Evolutionary conservation across 2,888 invertebrate genomes (phyloP), one percentile per base, ranked within the genome.

Genomic region (Adelognathus sp.): DNA sequence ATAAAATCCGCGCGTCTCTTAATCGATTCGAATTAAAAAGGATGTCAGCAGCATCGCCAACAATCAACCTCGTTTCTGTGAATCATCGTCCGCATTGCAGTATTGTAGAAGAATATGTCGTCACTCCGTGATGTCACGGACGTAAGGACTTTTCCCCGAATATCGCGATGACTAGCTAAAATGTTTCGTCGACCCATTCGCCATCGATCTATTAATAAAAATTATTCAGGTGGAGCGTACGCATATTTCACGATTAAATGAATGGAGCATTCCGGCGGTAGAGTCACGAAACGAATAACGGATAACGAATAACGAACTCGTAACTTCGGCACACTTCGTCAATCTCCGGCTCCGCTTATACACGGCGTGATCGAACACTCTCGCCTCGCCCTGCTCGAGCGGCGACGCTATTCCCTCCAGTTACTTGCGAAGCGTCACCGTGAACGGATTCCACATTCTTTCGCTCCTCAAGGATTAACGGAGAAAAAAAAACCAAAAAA

Each of bases 321-420:
- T n/a, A 21, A 1, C 33, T 27, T 69, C 75, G 75, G 27, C 41
- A 21, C 14, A 46, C 54, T 50, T 39, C 75, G 75, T 70, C n/a
- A 29, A 39, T 63, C 63, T 54, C 46, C 75, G 75, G 31, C 36
- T 7, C 21, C 14, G 14, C 18, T 33, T 27, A 44, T 21, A 24
- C 44, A 66, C 61, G 52, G 16, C 60, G 56, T 46, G 54, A 69
- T 61, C 69, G 63, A 72, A n/a, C n/a, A 75, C 64, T 29, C 60
- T 18, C 29, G 56, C 41, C 44, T 39, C 54, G 16, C 39, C 61
- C 36, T 54, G 24, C 16, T 31, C n/a, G 21, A 33, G 6, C 54
- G 46, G 14, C 39, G 63, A 44, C 7, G 18, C 21, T 63, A n/a
- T n/a, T n/a, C n/a, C 31, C 11, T 31, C 29, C 46, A 31, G 63